Evolutionary conservation across 2,113 vertebrate genomes (phyloP).

Genomic region (Hiodon tergisus): DNA sequence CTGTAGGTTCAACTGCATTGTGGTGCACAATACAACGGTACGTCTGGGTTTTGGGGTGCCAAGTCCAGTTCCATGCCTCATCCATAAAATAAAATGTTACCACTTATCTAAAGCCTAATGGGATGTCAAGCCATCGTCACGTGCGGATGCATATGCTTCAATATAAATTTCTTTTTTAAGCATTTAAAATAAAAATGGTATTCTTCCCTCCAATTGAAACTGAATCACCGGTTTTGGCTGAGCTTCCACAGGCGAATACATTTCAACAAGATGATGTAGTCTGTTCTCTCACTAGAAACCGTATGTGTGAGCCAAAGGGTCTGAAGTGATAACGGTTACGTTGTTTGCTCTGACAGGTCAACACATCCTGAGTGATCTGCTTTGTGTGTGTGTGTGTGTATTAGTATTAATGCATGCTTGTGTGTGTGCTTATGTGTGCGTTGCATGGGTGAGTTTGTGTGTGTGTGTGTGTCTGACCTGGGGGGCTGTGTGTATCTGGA

Average conservation of each 20-base stretch:
- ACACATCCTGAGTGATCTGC: too few relatives aligned
- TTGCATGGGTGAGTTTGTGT: not conserved
- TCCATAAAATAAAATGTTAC: not conserved
- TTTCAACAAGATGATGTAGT: not conserved
- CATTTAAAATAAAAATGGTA: not conserved
- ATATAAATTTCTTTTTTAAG: not conserved
- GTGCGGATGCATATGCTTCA: too few relatives aligned
- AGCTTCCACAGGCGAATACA: too few relatives aligned
- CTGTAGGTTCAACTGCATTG: constrained; percentile 46
- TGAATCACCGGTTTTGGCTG: not conserved
- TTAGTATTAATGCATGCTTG: constrained; percentile 15
- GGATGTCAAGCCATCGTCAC: too few relatives aligned
- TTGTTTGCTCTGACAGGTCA: too few relatives aligned
- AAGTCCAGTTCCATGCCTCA: too few relatives aligned
- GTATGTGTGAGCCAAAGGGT: too few relatives aligned
- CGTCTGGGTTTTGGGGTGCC: constrained; percentile 1
- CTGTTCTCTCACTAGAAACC: too few relatives aligned
- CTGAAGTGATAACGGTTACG: too few relatives aligned
- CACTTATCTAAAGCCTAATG: too few relatives aligned
- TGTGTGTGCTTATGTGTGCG: not conserved
- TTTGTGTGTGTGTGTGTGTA: too few relatives aligned
- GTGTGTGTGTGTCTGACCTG: constrained; percentile 20
- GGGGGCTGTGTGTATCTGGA: constrained; percentile 38
- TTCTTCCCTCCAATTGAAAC: not conserved
- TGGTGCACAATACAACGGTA: constrained; percentile 28